Evolutionary conservation across 2,888 invertebrate species (phyloP).

Genomic region (Coleophora flavipennella): DNA sequence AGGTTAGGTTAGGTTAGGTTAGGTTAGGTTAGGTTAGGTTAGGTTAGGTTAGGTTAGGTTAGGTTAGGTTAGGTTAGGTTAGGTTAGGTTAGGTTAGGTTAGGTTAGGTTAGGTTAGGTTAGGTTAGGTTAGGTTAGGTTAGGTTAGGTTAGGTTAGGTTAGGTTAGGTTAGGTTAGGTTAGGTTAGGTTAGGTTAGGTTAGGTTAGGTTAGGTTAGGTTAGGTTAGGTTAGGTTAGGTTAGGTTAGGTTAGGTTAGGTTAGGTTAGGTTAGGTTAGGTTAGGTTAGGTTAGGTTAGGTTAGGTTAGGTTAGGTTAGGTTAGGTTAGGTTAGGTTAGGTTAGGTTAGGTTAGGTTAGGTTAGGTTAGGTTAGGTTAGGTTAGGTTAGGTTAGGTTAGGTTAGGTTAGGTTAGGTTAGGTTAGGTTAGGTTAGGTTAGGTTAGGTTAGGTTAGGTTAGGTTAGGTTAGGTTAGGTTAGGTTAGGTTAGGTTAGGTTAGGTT

Average conservation of each 20-base stretch:
- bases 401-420: slow-evolving; percentile 12
- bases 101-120: slow-evolving; percentile 6
- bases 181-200: slow-evolving; percentile 4
- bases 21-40: slow-evolving; percentile 8
- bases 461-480: slow-evolving; percentile 11
- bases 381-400: slow-evolving; percentile 4
- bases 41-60: slow-evolving; percentile 11
- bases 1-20: slow-evolving; percentile 8
- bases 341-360: slow-evolving; percentile 1
- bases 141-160: slow-evolving; percentile 12
- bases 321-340: slow-evolving; percentile 6
- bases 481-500: slow-evolving; percentile 10
- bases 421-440: slow-evolving; percentile 10
- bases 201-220: slow-evolving; percentile 10
- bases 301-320: slow-evolving; percentile 10
- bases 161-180: slow-evolving; percentile 7
- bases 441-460: slow-evolving; percentile 5
- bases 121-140: slow-evolving; percentile 9
- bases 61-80: slow-evolving; percentile 10
- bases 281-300: slow-evolving; percentile 13
- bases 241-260: slow-evolving; percentile 10
- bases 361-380: background rate
- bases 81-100: slow-evolving; percentile 6
- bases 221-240: slow-evolving; percentile 12
- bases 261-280: slow-evolving; percentile 13